These are phyloP conservation scores for Stegastes partitus DNA, from an alignment of 2,113 vertebrate species.

Conservation along the genomic window DNA sequence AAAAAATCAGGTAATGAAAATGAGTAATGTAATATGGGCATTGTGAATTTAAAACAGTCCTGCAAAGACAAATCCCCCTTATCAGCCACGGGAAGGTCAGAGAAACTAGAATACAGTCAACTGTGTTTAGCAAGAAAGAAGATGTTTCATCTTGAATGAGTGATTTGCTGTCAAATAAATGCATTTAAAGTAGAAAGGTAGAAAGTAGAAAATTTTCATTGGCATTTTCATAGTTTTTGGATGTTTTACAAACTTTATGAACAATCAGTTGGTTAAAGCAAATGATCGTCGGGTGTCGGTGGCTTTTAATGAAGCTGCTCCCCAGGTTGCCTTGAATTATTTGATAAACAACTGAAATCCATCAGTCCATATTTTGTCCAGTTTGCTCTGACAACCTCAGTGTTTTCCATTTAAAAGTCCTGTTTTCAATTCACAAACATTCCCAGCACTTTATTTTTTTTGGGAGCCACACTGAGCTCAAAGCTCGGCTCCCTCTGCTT, in stretches of 20 bases:
- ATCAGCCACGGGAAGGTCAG: too few species aligned
- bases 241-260: background rate
- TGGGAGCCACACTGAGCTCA: background rate
- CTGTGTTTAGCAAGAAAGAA: too few species aligned
- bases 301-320: background rate
- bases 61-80: too few species aligned
- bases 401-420: background rate
- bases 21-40: too few species aligned
- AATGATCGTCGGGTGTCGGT: too few species aligned
- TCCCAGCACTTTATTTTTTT: background rate
- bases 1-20: too few species aligned
- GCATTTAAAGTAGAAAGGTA: too few species aligned
- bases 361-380: background rate
- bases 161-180: too few species aligned
- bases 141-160: too few species aligned
- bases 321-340: background rate
- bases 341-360: background rate
- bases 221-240: background rate
- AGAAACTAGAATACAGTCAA: too few species aligned
- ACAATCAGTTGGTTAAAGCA: too few species aligned
- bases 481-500: constrained; percentile 4
- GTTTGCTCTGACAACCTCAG: fast-evolving
- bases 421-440: background rate
- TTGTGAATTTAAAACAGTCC: too few species aligned
- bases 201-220: background rate